Percentiles rank a stretch among this genome's conserved stretches.
Conservation (phyloP, 2,888 invertebrate species). For the Dendrolimus pini region DNA sequence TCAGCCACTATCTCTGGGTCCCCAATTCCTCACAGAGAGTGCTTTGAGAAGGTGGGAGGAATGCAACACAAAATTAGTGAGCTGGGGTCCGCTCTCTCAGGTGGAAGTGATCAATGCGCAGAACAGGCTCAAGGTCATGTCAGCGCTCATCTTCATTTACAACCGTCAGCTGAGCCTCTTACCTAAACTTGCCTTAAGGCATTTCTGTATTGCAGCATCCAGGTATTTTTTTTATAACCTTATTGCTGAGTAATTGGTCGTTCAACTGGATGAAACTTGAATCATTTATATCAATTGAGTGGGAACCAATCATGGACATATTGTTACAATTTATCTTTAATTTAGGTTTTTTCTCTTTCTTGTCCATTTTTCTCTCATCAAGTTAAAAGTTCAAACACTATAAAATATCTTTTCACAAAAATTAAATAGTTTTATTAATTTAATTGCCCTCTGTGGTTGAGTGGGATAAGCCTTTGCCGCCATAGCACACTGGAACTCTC, state of each 20-base stretch:
- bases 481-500: too few species aligned
- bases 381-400: too few species aligned
- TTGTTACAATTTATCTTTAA: too few species aligned
- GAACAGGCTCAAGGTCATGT: conserved; percentile 92
- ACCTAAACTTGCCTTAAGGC: conserved; percentile 85
- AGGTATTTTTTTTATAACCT: conserved; percentile 65
- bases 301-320: too few species aligned
- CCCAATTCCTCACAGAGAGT: conserved; percentile 88
- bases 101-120: conserved; percentile 94
- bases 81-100: conserved; percentile 94
- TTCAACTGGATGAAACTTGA: too few species aligned
- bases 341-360: background rate
- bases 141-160: conserved; percentile 91
- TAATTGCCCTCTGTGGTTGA: too few species aligned
- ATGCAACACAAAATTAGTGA: conserved; percentile 90
- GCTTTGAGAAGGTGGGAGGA: conserved; percentile 92
- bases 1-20: conserved; percentile 85
- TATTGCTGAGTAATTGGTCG: too few species aligned
- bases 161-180: conserved; percentile 90
- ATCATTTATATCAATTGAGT: too few species aligned
- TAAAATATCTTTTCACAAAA: too few species aligned
- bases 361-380: conserved; percentile 4
- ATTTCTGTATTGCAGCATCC: conserved; percentile 87
- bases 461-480: too few species aligned
- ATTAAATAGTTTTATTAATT: too few species aligned